Conservation (phyloP, 2,113 vertebrate species). For the Oreochromis tanganicae region DNA sequence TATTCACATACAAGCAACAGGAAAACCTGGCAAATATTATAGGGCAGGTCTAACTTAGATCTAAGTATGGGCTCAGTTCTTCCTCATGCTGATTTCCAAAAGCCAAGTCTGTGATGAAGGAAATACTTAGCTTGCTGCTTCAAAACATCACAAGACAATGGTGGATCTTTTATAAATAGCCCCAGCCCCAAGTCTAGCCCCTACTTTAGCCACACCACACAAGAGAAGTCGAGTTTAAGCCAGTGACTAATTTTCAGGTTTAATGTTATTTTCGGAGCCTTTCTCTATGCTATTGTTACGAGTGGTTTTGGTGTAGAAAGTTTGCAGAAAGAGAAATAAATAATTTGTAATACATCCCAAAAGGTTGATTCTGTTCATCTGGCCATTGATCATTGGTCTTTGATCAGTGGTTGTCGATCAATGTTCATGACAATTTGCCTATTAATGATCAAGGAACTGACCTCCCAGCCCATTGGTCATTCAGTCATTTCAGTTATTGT, state of each 20-base stretch:
- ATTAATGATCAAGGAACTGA: background rate
- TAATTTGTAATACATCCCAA: fast-evolving
- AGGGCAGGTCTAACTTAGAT: background rate
- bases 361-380: background rate
- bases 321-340: background rate
- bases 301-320: background rate
- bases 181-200: fast-evolving
- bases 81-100: fast-evolving
- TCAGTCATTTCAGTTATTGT: fast-evolving
- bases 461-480: fast-evolving
- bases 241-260: background rate
- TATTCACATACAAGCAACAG: background rate
- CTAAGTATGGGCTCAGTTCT: background rate
- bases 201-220: background rate
- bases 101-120: fast-evolving
- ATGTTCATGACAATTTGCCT: background rate
- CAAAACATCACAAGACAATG: fast-evolving
- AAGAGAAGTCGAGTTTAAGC: background rate
- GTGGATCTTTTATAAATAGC: fast-evolving
- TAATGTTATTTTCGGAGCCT: background rate
- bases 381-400: background rate
- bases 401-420: background rate
- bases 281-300: fast-evolving
- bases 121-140: background rate
- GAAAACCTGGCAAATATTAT: background rate